These are phyloP conservation scores for Montipora sp. DNA, from an alignment of 64 coral and sea anemone genomes.

Conservation along the genomic window DNA sequence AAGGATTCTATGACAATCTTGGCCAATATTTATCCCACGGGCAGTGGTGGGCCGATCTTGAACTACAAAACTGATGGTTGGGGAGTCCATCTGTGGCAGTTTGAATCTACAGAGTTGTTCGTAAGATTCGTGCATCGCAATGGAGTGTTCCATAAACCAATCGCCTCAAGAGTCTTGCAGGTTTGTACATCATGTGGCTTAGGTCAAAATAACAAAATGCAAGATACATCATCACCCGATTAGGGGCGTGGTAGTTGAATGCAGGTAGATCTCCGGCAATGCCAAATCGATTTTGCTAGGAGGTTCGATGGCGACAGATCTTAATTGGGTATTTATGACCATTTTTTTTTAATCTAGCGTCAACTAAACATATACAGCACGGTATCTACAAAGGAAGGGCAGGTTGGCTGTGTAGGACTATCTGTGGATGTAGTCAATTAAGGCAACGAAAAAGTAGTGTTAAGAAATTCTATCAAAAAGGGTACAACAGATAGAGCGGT, in stretches of 20 bases:
- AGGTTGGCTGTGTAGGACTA: too few species aligned
- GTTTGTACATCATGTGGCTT: conserved; percentile 16
- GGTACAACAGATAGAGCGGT: too few species aligned
- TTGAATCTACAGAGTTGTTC: conserved; percentile 90
- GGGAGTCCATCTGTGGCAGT: conserved; percentile 98
- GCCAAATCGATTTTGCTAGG: too few species aligned
- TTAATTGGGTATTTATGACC: too few species aligned
- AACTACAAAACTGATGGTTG: conserved; percentile 91
- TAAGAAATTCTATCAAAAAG: neutral
- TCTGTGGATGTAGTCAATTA: neutral
- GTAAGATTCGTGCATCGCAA: conserved; percentile 95
- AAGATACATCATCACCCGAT: too few species aligned
- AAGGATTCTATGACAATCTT: conserved; percentile 92
- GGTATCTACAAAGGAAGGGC: too few species aligned
- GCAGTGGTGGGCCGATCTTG: conserved; percentile 89
- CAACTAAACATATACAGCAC: too few species aligned
- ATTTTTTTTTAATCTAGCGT: too few species aligned
- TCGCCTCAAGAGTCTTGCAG: conserved; percentile 89
- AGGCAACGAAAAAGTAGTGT: neutral
- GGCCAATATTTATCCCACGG: conserved; percentile 89
- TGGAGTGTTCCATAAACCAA: conserved; percentile 94
- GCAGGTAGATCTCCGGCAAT: too few species aligned
- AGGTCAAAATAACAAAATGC: too few species aligned
- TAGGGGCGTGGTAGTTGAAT: too few species aligned
- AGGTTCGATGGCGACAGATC: too few species aligned